A percentile compares a stretch with the other conserved stretches of the same genome.
phyloP scores from a whole-genome alignment of 2,113 vertebrate genomes.

The Raja brachyura region DNA sequence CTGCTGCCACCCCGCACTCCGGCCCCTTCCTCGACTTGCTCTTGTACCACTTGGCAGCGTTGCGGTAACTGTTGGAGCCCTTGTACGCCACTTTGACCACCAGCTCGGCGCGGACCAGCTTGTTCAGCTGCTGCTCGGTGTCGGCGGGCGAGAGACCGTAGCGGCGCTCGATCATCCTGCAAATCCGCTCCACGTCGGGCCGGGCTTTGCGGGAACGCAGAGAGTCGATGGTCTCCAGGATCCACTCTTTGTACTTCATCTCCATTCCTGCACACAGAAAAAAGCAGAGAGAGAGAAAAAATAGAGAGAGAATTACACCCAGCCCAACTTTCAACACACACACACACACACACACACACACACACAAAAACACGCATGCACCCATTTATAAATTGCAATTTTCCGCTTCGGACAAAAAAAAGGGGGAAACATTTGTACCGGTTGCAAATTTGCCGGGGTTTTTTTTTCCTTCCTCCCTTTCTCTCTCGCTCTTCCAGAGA shows the following conservation, averaged over 20 bases:
- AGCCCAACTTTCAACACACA: not conserved
- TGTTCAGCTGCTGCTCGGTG: slow-evolving; percentile 32
- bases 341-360: not conserved
- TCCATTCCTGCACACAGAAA: not conserved
- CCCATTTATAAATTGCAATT: not conserved
- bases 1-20: not conserved
- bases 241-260: slow-evolving; percentile 38
- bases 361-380: not conserved
- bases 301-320: not conserved
- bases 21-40: slow-evolving; percentile 12
- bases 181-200: slow-evolving; percentile 38
- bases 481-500: not conserved
- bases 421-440: not conserved
- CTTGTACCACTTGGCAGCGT: slow-evolving; percentile 40
- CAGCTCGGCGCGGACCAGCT: slow-evolving; percentile 32
- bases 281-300: not conserved
- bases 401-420: not conserved
- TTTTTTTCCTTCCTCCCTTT: not conserved
- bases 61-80: slow-evolving; percentile 40
- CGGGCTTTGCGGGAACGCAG: slow-evolving; percentile 39
- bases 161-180: slow-evolving; percentile 39
- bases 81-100: slow-evolving; percentile 39
- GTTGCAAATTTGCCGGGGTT: not conserved
- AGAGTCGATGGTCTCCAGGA: slow-evolving; percentile 39
- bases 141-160: slow-evolving; percentile 13